A percentile compares a stretch with the other conserved stretches of the same genome.
phyloP scores from a whole-genome alignment of 2,888 invertebrate genomes.

The Sicus ferrugineus region DNA sequence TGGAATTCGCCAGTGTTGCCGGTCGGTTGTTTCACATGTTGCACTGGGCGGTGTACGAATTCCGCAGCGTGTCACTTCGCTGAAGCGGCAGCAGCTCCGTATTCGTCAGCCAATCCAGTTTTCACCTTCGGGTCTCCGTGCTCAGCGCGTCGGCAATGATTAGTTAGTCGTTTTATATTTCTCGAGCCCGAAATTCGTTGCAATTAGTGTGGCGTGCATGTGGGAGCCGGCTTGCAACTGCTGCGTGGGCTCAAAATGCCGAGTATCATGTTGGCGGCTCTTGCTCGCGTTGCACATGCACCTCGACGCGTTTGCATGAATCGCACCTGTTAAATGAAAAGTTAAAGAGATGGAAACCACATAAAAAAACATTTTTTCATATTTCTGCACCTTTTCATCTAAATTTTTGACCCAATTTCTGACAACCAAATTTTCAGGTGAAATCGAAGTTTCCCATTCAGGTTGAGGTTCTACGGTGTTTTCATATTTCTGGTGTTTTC shows the following conservation, averaged over 20 bases:
- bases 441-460: not conserved
- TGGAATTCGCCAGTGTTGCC: slow-evolving; percentile 2
- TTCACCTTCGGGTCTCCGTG: slow-evolving; percentile 33
- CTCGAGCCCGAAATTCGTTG: not conserved
- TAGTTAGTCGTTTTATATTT: slow-evolving; percentile 6
- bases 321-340: slow-evolving; percentile 20
- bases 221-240: slow-evolving; percentile 8
- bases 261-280: slow-evolving; percentile 28
- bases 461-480: too few relatives aligned
- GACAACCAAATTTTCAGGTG: not conserved
- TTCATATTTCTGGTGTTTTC: too few relatives aligned
- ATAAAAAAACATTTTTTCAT: not conserved
- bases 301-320: not conserved
- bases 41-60: not conserved
- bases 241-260: slow-evolving; percentile 33
- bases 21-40: not conserved
- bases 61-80: slow-evolving; percentile 12
- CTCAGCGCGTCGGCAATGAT: slow-evolving; percentile 32
- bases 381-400: not conserved
- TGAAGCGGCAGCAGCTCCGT: slow-evolving; percentile 1
- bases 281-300: not conserved
- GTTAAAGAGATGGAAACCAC: not conserved
- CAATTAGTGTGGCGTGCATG: not conserved
- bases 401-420: not conserved
- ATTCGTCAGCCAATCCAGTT: slow-evolving; percentile 29